These are phyloP conservation scores for Pimephales promelas DNA, from an alignment of 2,113 vertebrate genomes.

Conservation along the genomic window DNA sequence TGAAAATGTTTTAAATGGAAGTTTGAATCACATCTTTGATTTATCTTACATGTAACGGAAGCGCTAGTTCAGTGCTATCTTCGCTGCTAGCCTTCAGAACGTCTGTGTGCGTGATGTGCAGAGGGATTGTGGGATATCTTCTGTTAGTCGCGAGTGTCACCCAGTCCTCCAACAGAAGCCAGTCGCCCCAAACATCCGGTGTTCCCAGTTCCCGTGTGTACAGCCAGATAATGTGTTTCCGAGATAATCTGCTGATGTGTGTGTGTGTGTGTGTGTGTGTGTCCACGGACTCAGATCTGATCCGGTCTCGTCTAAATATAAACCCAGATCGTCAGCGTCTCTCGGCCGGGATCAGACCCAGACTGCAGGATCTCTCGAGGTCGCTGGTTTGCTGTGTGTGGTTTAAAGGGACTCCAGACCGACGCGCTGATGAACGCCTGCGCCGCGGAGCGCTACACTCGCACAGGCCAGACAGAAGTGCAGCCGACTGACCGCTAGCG, in stretches of 20 bases:
- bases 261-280: no score
- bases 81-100: not conserved
- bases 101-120: not conserved
- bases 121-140: not conserved
- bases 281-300: no score
- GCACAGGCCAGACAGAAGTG: no score
- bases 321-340: not conserved
- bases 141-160: not conserved
- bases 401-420: no score
- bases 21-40: not conserved
- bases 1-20: not conserved
- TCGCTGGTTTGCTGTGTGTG: no score
- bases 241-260: no score
- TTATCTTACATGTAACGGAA: not conserved
- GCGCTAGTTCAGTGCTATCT: no score
- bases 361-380: no score
- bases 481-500: no score
- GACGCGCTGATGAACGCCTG: no score
- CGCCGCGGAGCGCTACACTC: no score
- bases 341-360: no score
- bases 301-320: constrained; percentile 32
- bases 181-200: not conserved
- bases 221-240: not conserved
- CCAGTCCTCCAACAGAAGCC: not conserved
- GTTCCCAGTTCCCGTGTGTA: not conserved